Evolutionary conservation across 2,113 vertebrate species (phyloP), one percentile per base, ranked within the genome.

Genomic region (Solea senegalensis): DNA sequence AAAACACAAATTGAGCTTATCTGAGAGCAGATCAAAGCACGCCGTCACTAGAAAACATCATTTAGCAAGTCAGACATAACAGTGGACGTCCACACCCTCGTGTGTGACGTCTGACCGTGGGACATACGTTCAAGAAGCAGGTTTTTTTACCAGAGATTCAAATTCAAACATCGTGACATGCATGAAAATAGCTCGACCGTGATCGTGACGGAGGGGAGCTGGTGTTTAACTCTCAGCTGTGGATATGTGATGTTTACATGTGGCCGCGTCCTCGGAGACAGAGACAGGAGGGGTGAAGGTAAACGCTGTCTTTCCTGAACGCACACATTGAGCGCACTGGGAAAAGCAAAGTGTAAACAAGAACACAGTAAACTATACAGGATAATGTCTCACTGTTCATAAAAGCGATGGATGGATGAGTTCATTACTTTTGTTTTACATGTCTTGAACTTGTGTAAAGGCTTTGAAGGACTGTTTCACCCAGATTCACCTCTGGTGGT

Each of bases 1-100:
- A 76, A 86, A 89, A 84, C 88, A 86, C 52, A 74, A 77, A 63
- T 63, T 62, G 63, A 50, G 66, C 80, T 90, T 89, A 90, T 91
- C 88, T 87, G 57, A 57, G 50, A 66, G 48, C 67, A 88, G 82
- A 92, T 86, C 76, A 91, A 89, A 88, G 63, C 66, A n/a, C 49
- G 65, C 79, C 56, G 4, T 45, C 41, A 49, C 58, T 59, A 45
- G 15, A 44, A 53, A 44, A 53, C 65, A 65, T 53, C n/a, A 83
- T 72, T 85, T 86, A 85, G 79, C 69, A 58, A 51, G 70, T 76
- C 72, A 85, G 76, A 86, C 82, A 88, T 84, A 89, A 90, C 88
- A 80, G 82, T 80, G 71, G 51, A 41, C 64, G 55, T 84, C 87
- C 73, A 79, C 90, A 78, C 89, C 86, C 91, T 80, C 57, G 64